Base-by-base conservation (phyloP, 35 echinoderm and acorn worm species). In the Hemicentrotus pulcherrimus region DNA sequence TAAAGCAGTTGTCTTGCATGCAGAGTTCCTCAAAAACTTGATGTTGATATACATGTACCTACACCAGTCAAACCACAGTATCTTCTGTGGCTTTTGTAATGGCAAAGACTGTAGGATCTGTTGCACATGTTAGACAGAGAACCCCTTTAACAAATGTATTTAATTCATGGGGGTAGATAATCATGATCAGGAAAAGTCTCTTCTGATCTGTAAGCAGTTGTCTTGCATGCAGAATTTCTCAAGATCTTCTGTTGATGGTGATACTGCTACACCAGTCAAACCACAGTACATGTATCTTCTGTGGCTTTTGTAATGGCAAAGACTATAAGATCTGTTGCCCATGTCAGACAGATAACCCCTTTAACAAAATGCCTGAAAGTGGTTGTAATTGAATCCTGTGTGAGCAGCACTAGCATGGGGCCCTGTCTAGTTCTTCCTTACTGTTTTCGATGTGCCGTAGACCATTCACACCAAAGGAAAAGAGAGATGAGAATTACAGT, bases 331-430 rank as follows among this genome's bases (percentile, higher is more conserved):
- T 70, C 18, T 70, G 61, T 70, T 70, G 61, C 24, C 18, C 61
- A 70, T 70, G 61, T 28, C 61, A 18, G 19, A 70, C 61, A 70
- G 61, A 14, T 10, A 70, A 70, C 16, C 61, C 61, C 65, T 78
- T 78, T 78, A 78, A 78, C 4, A 78, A 59, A 78, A 78, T 78
- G 65, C 65, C 65, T 78, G 65, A 22, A 78, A 78, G 65, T 90
- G 88, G 32, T 47, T 47, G 88, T 90, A 90, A 90, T 90, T 90
- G 88, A 32, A 90, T 90, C 32, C 19, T 6, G 32, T 90, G 88
- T 90, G 88, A 90, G 88, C 15, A 33, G 88, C 88, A 90, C 88
- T 18, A 4, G 88, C 46, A 33, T 33, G 88, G 32, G 88, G 88
- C 88, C 88, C 88, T 90, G 88, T 90, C 88, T 90, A 33, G 7